Evolutionary conservation across 2,888 invertebrate genomes (phyloP).

Genomic region (Tipula unca): DNA sequence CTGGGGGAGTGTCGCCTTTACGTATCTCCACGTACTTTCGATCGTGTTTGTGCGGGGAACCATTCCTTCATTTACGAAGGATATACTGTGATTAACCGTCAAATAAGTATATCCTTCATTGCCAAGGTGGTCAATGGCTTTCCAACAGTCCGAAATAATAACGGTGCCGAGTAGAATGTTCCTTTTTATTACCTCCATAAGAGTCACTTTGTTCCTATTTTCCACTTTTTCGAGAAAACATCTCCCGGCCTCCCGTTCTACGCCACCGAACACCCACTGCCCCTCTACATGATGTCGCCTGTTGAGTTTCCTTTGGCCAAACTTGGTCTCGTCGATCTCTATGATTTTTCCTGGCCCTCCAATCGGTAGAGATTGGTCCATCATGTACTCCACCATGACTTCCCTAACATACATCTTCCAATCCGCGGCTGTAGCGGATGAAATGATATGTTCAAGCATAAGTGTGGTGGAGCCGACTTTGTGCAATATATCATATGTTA

Average conservation of each 20-base stretch:
- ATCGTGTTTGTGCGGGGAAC: background rate
- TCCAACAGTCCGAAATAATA: background rate
- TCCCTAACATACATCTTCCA: no score
- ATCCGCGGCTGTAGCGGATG: no score
- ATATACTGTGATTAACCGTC: background rate
- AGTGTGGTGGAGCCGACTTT: no score
- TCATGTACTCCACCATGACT: no score
- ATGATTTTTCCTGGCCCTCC: conserved; percentile 26
- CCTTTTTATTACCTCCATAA: background rate
- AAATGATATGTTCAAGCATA: no score
- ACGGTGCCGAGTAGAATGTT: background rate
- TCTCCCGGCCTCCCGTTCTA: background rate
- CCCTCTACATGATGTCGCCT: conserved; percentile 25
- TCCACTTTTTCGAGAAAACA: background rate
- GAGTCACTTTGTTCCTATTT: background rate
- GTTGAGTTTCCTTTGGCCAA: conserved; percentile 25
- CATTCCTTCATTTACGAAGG: background rate
- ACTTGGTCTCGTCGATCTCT: conserved; percentile 26
- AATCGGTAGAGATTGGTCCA: no score
- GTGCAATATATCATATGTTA: no score
- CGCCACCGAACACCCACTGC: conserved; percentile 20
- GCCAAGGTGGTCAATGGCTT: background rate
- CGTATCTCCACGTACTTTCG: background rate
- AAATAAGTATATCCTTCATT: background rate
- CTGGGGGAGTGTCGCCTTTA: background rate